Conservation (phyloP, 2,797 vertebrate species). For the Sternarchorhynchus goeldii region DNA sequence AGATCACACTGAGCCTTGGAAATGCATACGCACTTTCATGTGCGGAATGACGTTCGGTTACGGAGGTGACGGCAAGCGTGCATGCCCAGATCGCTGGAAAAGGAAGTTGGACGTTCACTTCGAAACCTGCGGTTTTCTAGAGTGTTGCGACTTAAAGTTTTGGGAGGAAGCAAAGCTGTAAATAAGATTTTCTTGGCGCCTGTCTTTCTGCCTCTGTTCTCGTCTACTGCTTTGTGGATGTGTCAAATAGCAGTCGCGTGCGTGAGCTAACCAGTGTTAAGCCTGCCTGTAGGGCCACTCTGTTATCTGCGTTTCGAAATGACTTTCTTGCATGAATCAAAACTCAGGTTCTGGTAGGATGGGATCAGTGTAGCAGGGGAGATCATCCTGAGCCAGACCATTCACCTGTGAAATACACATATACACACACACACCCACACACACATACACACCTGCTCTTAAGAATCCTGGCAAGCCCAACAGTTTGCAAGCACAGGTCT, state of each 20-base stretch:
- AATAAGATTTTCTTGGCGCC: too few relatives aligned
- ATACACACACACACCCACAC: constrained; percentile 43
- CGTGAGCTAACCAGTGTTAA: constrained; percentile 63
- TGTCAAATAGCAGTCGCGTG: constrained; percentile 49
- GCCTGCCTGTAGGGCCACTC: constrained; percentile 55
- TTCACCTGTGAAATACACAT: constrained; percentile 45
- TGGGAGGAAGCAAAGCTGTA: too few relatives aligned
- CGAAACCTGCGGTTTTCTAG: too few relatives aligned
- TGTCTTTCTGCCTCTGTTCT: too few relatives aligned
- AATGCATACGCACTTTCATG: constrained; percentile 25
- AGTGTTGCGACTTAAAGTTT: too few relatives aligned
- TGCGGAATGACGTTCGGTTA: not conserved
- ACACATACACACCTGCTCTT: constrained; percentile 36
- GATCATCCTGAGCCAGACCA: constrained; percentile 67
- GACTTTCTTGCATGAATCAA: constrained; percentile 69
- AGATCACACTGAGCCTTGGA: constrained; percentile 30
- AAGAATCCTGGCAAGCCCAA: constrained; percentile 1
- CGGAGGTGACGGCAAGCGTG: too few relatives aligned
- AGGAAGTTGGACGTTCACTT: too few relatives aligned
- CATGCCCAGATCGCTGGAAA: too few relatives aligned
- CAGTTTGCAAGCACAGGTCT: not conserved
- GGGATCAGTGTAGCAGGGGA: constrained; percentile 66
- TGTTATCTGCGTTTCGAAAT: constrained; percentile 64
- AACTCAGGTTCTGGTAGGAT: constrained; percentile 64
- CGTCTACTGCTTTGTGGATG: too few relatives aligned